Evolutionary conservation across 2,888 invertebrate species (phyloP).

Genomic region (Adelognathus sp.): DNA sequence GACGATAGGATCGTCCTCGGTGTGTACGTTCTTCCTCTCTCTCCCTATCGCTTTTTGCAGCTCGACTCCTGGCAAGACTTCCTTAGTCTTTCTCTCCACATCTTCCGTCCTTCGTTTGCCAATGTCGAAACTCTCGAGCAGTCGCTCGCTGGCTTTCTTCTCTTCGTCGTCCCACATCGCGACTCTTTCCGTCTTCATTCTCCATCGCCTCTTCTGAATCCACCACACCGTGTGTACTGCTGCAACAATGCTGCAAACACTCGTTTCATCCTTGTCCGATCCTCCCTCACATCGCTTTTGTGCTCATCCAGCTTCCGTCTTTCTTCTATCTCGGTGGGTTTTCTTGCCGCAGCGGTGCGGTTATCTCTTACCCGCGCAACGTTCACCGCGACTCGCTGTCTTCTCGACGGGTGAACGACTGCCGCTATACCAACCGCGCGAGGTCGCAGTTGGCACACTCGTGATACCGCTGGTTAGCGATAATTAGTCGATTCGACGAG

Average conservation of each 20-base stretch:
- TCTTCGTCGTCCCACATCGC: constrained; percentile 57
- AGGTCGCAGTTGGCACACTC: constrained; percentile 45
- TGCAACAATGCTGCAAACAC: constrained; percentile 35
- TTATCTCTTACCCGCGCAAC: constrained; percentile 23
- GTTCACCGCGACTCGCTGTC: neutral
- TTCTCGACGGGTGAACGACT: too few relatives aligned
- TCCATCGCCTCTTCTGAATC: constrained; percentile 23
- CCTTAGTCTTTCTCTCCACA: constrained; percentile 43
- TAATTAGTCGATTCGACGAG: constrained; percentile 56
- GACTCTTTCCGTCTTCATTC: constrained; percentile 58
- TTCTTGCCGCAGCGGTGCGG: constrained; percentile 26
- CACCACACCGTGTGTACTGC: constrained; percentile 18
- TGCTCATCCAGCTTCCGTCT: constrained; percentile 56
- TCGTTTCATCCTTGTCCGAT: constrained; percentile 13
- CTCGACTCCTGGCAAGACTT: constrained; percentile 42
- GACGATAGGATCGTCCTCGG: constrained; percentile 76
- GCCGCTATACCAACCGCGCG: neutral
- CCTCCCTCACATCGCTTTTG: constrained; percentile 50
- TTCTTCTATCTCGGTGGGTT: constrained; percentile 36
- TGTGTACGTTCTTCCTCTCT: constrained; percentile 27
- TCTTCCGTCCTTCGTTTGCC: constrained; percentile 19
- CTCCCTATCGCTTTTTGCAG: too few relatives aligned
- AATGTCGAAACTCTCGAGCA: neutral
- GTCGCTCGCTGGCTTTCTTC: constrained; percentile 36
- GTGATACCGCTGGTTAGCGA: constrained; percentile 54